Percentiles rank a stretch among this genome's conserved stretches.
These are phyloP conservation scores for Clarias gariepinus DNA, from an alignment of 2,113 vertebrate species.

Conservation along the genomic window DNA sequence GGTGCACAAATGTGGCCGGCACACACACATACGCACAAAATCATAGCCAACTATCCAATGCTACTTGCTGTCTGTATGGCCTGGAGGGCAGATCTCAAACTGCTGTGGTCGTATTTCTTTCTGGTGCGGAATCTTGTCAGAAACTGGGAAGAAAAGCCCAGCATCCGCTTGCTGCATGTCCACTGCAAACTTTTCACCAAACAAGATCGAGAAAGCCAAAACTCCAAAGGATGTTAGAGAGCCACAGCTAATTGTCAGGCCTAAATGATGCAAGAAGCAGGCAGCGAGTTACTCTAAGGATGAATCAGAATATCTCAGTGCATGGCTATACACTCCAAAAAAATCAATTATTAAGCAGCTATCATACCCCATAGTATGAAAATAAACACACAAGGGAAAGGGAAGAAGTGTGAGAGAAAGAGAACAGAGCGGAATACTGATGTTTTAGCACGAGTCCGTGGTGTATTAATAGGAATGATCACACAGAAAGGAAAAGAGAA, in stretches of 20 bases:
- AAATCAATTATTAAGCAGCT: slow-evolving; percentile 80
- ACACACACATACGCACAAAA: slow-evolving; percentile 25
- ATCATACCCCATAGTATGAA: slow-evolving; percentile 79
- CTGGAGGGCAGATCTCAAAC: slow-evolving; percentile 47
- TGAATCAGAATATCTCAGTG: slow-evolving; percentile 83
- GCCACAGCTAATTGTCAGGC: slow-evolving; percentile 63
- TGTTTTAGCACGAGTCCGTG: slow-evolving; percentile 52
- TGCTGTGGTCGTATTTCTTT: slow-evolving; percentile 59
- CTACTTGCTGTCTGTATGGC: slow-evolving; percentile 22
- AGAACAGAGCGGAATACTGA: slow-evolving; percentile 63
- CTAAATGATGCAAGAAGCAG: slow-evolving; percentile 77
- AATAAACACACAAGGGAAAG: slow-evolving; percentile 71
- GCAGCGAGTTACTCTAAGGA: slow-evolving; percentile 73
- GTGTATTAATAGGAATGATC: slow-evolving; percentile 65
- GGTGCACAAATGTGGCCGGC: slow-evolving; percentile 24
- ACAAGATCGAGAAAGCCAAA: slow-evolving; percentile 63
- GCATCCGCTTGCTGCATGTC: slow-evolving; percentile 51
- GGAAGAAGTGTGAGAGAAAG: slow-evolving; percentile 49
- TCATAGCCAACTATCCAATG: slow-evolving; percentile 27
- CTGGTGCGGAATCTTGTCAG: slow-evolving; percentile 65
- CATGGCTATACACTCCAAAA: slow-evolving; percentile 76
- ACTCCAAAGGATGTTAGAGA: slow-evolving; percentile 68
- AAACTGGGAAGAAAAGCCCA: slow-evolving; percentile 60
- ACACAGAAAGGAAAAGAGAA: slow-evolving; percentile 9
- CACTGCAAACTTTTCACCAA: slow-evolving; percentile 66